phyloP scores from a whole-genome alignment of 2,797 vertebrate species.

The Typhlichthys eigenmanni region DNA sequence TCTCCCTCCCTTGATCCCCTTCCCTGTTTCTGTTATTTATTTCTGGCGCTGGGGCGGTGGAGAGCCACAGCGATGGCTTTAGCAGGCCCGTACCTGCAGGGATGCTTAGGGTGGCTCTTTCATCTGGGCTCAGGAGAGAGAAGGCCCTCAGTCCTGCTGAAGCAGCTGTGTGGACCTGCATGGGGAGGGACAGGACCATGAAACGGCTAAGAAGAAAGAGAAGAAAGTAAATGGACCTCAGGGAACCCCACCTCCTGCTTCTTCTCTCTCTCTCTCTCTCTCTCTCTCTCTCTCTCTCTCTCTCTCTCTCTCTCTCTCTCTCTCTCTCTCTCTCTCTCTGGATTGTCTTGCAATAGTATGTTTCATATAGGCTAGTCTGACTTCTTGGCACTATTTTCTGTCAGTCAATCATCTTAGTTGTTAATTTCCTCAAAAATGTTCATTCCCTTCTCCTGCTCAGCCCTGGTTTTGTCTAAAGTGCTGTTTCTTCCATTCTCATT shows the following conservation, averaged over 20 bases:
- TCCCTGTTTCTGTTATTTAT: slow-evolving; percentile 51
- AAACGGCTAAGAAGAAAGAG: slow-evolving; percentile 74
- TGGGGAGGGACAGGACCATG: slow-evolving; percentile 70
- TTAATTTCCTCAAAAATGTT: too few species aligned
- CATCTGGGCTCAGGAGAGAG: slow-evolving; percentile 82
- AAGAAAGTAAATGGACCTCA: slow-evolving; percentile 73
- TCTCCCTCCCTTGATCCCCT: slow-evolving; percentile 38
- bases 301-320: slow-evolving; percentile 25
- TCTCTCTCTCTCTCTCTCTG: not conserved
- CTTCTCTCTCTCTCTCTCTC: slow-evolving; percentile 24
- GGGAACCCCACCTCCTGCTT: slow-evolving; percentile 66
- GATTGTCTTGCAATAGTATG: not conserved
- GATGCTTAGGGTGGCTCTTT: slow-evolving; percentile 80
- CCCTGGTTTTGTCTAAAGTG: too few species aligned
- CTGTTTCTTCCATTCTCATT: too few species aligned
- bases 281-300: slow-evolving; percentile 33
- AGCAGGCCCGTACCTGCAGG: slow-evolving; percentile 80
- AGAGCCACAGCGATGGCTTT: slow-evolving; percentile 78
- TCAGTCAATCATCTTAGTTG: too few species aligned
- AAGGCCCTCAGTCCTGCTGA: slow-evolving; percentile 74
- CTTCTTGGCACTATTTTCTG: too few species aligned
- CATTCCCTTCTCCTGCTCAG: too few species aligned
- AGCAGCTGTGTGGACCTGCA: slow-evolving; percentile 79
- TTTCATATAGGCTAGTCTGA: too few species aligned
- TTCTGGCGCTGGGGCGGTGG: slow-evolving; percentile 64